Evolutionary conservation across 2,888 invertebrate genomes (phyloP).

Genomic region (Cheilosia vulpina): DNA sequence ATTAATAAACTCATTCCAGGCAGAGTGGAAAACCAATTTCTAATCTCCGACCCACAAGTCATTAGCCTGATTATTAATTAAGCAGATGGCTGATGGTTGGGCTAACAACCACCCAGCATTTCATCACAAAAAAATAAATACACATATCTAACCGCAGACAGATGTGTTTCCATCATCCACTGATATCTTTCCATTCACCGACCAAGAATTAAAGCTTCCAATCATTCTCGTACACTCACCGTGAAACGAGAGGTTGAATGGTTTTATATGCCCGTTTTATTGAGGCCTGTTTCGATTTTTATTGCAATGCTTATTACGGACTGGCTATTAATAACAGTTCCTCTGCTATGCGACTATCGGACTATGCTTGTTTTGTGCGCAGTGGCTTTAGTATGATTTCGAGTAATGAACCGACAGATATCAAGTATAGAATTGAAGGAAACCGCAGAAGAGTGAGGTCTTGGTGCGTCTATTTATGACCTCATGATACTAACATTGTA

Average conservation of each 20-base stretch:
- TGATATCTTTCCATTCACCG: constrained; percentile 24
- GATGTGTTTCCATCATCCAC: constrained; percentile 62
- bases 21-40: constrained; percentile 38
- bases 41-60: constrained; percentile 66
- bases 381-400: constrained; percentile 18
- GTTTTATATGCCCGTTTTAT: constrained; percentile 62
- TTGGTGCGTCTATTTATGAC: constrained; percentile 52
- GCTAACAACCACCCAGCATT: constrained; percentile 43
- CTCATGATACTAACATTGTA: constrained; percentile 55
- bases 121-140: constrained; percentile 29
- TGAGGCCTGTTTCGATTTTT: constrained; percentile 68
- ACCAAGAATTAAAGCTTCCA: constrained; percentile 55
- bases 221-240: constrained; percentile 29
- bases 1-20: constrained; percentile 1
- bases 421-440: constrained; percentile 8
- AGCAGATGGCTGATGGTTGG: constrained; percentile 63
- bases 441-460: constrained; percentile 33
- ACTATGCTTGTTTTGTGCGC: constrained; percentile 11
- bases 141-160: constrained; percentile 67
- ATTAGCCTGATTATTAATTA: constrained; percentile 74
- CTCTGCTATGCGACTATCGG: constrained; percentile 3
- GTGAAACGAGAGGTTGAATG: constrained; percentile 48
- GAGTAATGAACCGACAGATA: constrained; percentile 48
- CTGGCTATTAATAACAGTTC: constrained; percentile 59
- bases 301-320: constrained; percentile 68